phyloP scores from a whole-genome alignment of 1,140 invertebrate genomes.

The Uloborus diversus region DNA sequence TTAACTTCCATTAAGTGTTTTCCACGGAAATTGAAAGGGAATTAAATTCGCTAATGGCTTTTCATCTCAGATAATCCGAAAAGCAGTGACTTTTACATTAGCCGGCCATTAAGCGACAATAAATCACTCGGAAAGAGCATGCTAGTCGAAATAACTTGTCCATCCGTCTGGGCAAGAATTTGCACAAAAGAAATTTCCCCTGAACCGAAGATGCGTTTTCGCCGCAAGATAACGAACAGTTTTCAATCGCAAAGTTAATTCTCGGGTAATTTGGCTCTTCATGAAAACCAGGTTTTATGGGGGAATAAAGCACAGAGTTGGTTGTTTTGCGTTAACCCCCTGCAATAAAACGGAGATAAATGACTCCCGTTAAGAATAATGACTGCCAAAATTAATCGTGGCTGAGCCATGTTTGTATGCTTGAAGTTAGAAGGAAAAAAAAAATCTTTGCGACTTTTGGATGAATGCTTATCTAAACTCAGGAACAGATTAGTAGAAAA shows the following conservation, averaged over 20 bases:
- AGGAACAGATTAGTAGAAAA: no score
- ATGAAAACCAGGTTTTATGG: not conserved
- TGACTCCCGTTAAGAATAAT: not conserved
- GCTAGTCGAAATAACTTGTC: no score
- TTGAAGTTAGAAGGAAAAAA: not conserved
- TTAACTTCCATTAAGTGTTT: constrained; percentile 15
- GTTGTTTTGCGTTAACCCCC: constrained; percentile 3
- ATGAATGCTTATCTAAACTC: no score
- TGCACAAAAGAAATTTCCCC: constrained; percentile 5
- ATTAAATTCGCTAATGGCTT: constrained; percentile 9
- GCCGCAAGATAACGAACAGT: not conserved
- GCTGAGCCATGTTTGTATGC: constrained; percentile 1
- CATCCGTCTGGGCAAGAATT: not conserved
- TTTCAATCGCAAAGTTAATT: not conserved
- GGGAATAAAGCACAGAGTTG: not conserved
- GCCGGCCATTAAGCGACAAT: constrained; percentile 22
- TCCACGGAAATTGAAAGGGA: constrained; percentile 10
- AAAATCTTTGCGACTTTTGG: no score
- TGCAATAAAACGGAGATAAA: not conserved
- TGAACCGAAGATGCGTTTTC: not conserved
- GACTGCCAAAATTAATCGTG: constrained; percentile 12
- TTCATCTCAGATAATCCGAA: constrained; percentile 26
- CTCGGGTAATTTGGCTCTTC: not conserved
- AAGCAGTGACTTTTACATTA: constrained; percentile 21
- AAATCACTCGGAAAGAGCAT: constrained; percentile 12